Evolutionary conservation across 2,888 invertebrate genomes (phyloP), one percentile per base, ranked within the genome.

Genomic region (Ennomos erosarius): DNA sequence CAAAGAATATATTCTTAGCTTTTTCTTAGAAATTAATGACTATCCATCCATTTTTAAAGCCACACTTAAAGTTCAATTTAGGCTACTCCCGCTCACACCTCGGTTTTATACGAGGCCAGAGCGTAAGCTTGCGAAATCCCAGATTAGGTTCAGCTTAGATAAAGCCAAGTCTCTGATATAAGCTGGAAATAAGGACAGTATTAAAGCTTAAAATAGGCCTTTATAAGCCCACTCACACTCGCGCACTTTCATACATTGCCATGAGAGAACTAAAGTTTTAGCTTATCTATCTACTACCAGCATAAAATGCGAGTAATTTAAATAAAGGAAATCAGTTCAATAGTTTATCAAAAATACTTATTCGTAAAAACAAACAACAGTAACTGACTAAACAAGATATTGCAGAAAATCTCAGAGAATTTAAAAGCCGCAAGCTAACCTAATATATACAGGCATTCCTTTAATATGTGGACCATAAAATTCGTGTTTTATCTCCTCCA

Each of bases 401-500:
- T 10, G 10, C 42, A 50, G 11, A 11, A 44, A 56, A 56, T 40
- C 12, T 12, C 45, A 40, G 12, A 38, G 47, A 40, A 43, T 43
- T 16, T 57, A 38, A 44, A 62, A 57, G 49, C 38, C 34, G 48
- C 57, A 54, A 48, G 12, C 38, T 47, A 43, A 38, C 45, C 60
- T 43, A 44, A 63, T 62, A 67, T 60, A 16, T 16, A 43, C 37
- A 51, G 34, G 42, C 46, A 65, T 53, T 47, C 43, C 42, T 63
- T 47, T 51, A 55, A 60, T 60, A 60, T 60, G 58, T 59, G 62
- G 58, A 54, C 67, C 58, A 68, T 71, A 73, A 78, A 75, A 74
- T 69, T 64, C 71, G 75, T 78, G 75, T 66, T 69, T 65, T 75
- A 78, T 78, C 76, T 70, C 34, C 63, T 68, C 64, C 68, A 75